Percentiles rank a stretch among this genome's conserved stretches.
These are phyloP conservation scores for Euplexia lucipara DNA, from an alignment of 2,888 invertebrate genomes.

Conservation along the genomic window DNA sequence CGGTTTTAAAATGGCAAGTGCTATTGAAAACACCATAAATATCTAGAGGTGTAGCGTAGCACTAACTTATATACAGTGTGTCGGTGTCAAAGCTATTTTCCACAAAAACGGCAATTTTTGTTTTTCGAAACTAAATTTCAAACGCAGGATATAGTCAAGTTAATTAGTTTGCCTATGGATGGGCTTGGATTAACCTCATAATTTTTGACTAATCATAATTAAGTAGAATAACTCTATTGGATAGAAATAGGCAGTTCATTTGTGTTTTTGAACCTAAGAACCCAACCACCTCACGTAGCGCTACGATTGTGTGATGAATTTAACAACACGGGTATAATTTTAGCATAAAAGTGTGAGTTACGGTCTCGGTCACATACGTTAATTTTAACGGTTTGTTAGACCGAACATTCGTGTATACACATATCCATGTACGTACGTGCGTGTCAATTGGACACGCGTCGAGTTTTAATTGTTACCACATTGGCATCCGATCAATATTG, in stretches of 20 bases:
- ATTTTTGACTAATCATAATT: no score
- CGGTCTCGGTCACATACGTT: constrained; percentile 8
- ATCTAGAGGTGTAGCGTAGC: no score
- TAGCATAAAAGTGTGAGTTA: constrained; percentile 15
- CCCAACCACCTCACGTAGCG: background rate
- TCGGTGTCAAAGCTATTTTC: no score
- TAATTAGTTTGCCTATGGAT: no score
- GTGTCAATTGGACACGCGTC: constrained; percentile 35
- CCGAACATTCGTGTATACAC: background rate
- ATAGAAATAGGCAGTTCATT: background rate
- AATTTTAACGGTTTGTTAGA: constrained; percentile 30
- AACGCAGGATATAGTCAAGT: no score
- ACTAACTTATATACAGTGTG: no score
- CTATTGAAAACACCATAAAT: no score
- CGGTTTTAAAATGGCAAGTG: no score
- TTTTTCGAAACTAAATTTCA: no score
- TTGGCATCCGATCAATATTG: constrained; percentile 54
- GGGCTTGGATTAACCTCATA: no score
- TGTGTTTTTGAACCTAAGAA: background rate
- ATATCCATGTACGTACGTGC: constrained; percentile 13
- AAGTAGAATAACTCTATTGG: no score
- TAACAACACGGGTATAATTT: constrained; percentile 11
- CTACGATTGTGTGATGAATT: constrained; percentile 12
- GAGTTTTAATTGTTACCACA: constrained; percentile 51
- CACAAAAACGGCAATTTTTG: no score